These are phyloP conservation scores for Cydia amplana DNA, from an alignment of 1,140 invertebrate species.

Conservation along the genomic window DNA sequence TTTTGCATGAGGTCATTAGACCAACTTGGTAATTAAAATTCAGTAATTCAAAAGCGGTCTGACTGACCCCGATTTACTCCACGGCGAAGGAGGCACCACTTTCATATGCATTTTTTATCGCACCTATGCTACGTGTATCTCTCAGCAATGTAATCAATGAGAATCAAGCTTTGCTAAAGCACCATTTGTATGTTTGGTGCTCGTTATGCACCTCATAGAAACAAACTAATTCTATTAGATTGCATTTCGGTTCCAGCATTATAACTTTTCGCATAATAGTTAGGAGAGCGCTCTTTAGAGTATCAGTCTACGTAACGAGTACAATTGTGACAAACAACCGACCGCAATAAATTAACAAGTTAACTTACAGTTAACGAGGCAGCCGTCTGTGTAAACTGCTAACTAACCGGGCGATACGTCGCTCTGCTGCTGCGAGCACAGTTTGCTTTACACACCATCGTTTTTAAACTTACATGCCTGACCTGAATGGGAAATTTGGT, in stretches of 20 bases:
- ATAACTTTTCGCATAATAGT: neutral
- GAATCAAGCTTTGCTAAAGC: neutral
- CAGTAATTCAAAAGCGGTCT: too few relatives aligned
- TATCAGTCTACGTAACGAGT: constrained; percentile 23
- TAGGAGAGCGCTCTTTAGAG: constrained; percentile 9
- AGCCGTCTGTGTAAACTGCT: constrained; percentile 21
- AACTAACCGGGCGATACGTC: constrained; percentile 22
- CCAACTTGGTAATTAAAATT: too few relatives aligned
- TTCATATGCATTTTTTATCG: neutral
- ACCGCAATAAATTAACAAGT: constrained; percentile 32
- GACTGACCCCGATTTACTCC: too few relatives aligned
- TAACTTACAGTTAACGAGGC: constrained; percentile 29
- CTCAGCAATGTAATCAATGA: neutral
- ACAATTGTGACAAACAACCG: constrained; percentile 30
- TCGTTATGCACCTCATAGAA: neutral
- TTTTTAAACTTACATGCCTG: constrained; percentile 28
- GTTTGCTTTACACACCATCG: constrained; percentile 14
- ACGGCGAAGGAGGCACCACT: neutral
- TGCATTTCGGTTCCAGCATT: neutral
- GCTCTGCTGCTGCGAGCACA: neutral
- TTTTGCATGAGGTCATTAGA: too few relatives aligned
- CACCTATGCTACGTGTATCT: too few relatives aligned
- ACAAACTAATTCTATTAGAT: constrained; percentile 8
- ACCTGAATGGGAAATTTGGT: constrained; percentile 29
- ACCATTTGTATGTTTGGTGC: neutral